Evolutionary conservation across 1,140 invertebrate genomes (phyloP), one percentile per base, ranked within the genome.

Genomic region (Babylonia areolata): DNA sequence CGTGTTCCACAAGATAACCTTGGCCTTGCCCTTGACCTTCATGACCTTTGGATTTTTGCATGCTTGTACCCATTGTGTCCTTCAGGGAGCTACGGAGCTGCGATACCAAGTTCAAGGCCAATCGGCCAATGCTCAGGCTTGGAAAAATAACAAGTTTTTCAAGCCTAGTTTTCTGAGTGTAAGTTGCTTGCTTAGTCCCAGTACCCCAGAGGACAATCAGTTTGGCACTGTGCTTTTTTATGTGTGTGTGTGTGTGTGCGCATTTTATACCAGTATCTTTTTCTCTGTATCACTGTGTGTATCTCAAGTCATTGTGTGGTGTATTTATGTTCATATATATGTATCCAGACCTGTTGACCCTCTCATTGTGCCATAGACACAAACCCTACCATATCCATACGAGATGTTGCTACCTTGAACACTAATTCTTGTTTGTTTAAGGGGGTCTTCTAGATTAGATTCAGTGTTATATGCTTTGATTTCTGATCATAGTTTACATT

Each of bases 71-170:
- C 81, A 64, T 73, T 84, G 20, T 84, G 82, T 58, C 54, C 75
- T 69, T 80, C 85, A 91, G 90, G 90, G 90, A n/a, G 89, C 90
- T 12, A 85, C 86, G 33, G 90, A 91, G 42, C 85, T 88, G 39
- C 86, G 89, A 37, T 86, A 87, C 35, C 82, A 88, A 35, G 82
- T 87, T n/a, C 85, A 87, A 69, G 83, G 58, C 87, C 81, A 92
- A 90, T 80, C 91, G 89, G 37, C 93, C 91, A 58, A 88, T 31
- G 80, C 88, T 17, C 85, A 92, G 64, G 89, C 89, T 91, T 90
- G 93, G 90, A 93, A 93, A 93, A 93, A 93, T 91, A 93, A 92
- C 86, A 91, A 92, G 89, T 92, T 92, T 90, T 89, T 92, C 87
- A 93, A 92, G 90, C 87, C 91, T 77, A 90, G 87, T 86, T 93